A percentile compares a stretch with the other conserved stretches of the same genome.
phyloP scores from a whole-genome alignment of 1,140 invertebrate genomes.

The Caenorhabditis remanei region DNA sequence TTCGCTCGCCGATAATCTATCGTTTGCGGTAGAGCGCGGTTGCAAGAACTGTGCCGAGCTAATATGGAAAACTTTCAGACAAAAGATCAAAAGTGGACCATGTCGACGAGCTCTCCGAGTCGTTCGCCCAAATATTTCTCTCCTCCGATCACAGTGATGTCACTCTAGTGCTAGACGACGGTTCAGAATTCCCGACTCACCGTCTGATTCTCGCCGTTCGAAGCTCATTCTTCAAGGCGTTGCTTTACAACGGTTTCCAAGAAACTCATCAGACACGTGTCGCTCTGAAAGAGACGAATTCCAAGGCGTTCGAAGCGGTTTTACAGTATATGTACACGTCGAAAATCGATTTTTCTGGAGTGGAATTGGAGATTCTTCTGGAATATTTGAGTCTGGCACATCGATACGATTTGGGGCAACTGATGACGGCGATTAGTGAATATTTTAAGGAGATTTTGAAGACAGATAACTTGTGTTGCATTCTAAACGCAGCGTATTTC shows the following conservation, averaged over 20 bases:
- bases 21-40: no score
- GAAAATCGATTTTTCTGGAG: conserved; percentile 40
- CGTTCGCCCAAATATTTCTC: not conserved
- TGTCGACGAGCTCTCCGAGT: conserved; percentile 1
- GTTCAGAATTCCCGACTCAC: conserved; percentile 5
- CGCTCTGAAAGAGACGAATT: conserved; percentile 3
- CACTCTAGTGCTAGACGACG: conserved; percentile 18
- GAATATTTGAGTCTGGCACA: conserved; percentile 35
- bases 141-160: conserved; percentile 10
- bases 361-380: conserved; percentile 13
- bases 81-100: not conserved
- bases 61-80: not conserved
- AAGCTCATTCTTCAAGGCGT: conserved; percentile 1
- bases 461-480: conserved; percentile 33
- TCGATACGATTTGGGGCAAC: not conserved
- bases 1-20: no score
- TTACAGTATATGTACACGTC: conserved; percentile 37
- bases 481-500: conserved; percentile 21
- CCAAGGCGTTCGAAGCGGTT: not conserved
- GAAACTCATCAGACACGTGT: not conserved
- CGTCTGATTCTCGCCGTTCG: conserved; percentile 1
- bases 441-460: conserved; percentile 49
- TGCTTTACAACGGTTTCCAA: conserved; percentile 20
- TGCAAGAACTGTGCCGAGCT: no score
- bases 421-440: conserved; percentile 41